Conservation (phyloP, 2,888 invertebrate species). For the Sminthurides aquaticus region DNA sequence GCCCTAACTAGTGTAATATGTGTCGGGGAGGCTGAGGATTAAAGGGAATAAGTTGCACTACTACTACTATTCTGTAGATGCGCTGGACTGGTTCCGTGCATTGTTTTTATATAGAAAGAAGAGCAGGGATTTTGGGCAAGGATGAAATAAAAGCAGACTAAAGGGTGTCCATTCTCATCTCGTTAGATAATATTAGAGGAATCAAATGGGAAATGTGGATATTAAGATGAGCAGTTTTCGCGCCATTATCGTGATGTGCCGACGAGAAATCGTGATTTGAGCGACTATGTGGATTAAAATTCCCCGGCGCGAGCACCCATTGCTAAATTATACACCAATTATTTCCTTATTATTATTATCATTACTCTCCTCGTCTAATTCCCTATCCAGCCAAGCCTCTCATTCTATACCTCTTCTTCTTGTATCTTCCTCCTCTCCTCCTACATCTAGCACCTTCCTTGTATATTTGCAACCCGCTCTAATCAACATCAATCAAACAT, state of each 20-base stretch:
- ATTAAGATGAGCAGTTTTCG: conserved; percentile 11
- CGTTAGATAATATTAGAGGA: conserved; percentile 1
- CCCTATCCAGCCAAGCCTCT: conserved; percentile 7
- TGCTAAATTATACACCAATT: conserved; percentile 44
- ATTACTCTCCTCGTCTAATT: conserved; percentile 28
- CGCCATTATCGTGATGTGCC: conserved; percentile 38
- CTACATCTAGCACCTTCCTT: too few species aligned
- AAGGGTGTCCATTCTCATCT: neutral
- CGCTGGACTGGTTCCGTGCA: neutral
- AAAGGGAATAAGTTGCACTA: neutral
- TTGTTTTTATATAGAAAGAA: neutral
- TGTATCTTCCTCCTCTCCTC: neutral
- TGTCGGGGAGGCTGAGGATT: too few species aligned
- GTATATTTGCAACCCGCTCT: too few species aligned
- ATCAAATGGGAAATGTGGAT: neutral
- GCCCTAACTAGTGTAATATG: too few species aligned
- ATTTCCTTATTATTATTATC: conserved; percentile 43
- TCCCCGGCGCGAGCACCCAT: conserved; percentile 43
- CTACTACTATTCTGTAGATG: neutral
- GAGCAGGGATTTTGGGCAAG: too few species aligned
- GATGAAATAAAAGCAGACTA: neutral
- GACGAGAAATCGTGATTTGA: conserved; percentile 42
- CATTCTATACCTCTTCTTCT: conserved; percentile 9
- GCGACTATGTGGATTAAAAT: conserved; percentile 43
- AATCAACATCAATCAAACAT: too few species aligned